These are phyloP conservation scores for Andrena trimmerana DNA, from an alignment of 2,888 invertebrate genomes.

Conservation along the genomic window DNA sequence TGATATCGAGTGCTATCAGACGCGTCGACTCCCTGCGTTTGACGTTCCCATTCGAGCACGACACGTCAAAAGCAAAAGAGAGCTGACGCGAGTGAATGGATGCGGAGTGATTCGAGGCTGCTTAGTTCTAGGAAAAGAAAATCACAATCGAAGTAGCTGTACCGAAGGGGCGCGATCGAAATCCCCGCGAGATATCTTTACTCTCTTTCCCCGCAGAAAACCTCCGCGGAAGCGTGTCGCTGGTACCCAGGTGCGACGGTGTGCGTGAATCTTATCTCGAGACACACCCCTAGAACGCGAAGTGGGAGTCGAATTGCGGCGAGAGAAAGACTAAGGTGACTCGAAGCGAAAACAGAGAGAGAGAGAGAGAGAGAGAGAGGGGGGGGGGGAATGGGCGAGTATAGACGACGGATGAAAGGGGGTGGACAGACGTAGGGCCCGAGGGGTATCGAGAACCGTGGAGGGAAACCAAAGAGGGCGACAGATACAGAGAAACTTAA, in stretches of 20 bases:
- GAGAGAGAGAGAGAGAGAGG: conserved; percentile 17
- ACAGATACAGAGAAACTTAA: conserved; percentile 23
- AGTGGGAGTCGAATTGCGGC: conserved; percentile 46
- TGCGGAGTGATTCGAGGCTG: neutral
- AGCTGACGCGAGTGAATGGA: too few relatives aligned
- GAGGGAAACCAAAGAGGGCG: neutral
- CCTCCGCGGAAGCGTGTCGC: conserved; percentile 45
- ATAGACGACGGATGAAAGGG: conserved; percentile 21
- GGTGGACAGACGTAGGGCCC: neutral
- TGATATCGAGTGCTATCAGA: too few relatives aligned
- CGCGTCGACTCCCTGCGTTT: neutral
- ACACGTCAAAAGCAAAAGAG: neutral
- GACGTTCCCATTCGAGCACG: neutral
- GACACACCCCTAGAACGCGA: conserved; percentile 71
- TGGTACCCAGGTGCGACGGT: conserved; percentile 62
- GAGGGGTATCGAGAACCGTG: neutral
- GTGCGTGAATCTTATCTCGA: conserved; percentile 69
- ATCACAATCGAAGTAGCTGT: neutral
- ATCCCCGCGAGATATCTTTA: conserved; percentile 40
- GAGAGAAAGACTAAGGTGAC: conserved; percentile 25
- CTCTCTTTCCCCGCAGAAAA: conserved; percentile 10
- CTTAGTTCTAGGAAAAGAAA: neutral
- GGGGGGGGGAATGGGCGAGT: conserved; percentile 17
- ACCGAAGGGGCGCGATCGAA: conserved; percentile 13
- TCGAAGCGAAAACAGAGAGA: conserved; percentile 28